phyloP scores from a whole-genome alignment of 2,888 invertebrate genomes.

The Trichopria drosophilae region DNA sequence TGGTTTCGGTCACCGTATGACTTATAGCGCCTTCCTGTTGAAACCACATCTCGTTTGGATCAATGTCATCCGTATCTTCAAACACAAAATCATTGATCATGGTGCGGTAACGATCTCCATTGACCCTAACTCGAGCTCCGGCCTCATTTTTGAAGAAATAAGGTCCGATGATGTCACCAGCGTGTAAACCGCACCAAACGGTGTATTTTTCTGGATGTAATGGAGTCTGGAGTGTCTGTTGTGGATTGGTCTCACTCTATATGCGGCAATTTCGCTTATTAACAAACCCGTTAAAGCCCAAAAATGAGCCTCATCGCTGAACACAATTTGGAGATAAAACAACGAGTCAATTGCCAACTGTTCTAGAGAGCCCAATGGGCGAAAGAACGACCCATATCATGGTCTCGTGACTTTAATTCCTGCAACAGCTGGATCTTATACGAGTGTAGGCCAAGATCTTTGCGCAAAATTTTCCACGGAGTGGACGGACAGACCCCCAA shows the following conservation, averaged over 20 bases:
- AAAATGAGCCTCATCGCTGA: conserved; percentile 1
- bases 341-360: conserved; percentile 7
- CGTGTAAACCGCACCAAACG: conserved; percentile 28
- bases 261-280: no score
- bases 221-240: no score
- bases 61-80: conserved; percentile 10
- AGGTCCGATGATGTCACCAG: conserved; percentile 50
- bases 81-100: no score
- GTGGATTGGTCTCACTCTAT: background rate
- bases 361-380: conserved; percentile 13
- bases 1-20: conserved; percentile 13
- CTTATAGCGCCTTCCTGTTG: conserved; percentile 16
- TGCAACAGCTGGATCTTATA: conserved; percentile 31
- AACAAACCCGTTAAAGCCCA: background rate
- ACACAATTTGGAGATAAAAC: conserved; percentile 9
- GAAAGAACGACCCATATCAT: background rate
- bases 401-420: conserved; percentile 11
- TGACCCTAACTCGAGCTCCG: conserved; percentile 32
- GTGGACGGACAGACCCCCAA: conserved; percentile 42
- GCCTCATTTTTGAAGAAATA: conserved; percentile 47
- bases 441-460: conserved; percentile 22
- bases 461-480: conserved; percentile 37
- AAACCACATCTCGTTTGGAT: conserved; percentile 21
- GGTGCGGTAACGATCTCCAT: no score
- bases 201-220: background rate